phyloP scores from a whole-genome alignment of 2,113 vertebrate genomes.

The Rhizomys pruinosus region DNA sequence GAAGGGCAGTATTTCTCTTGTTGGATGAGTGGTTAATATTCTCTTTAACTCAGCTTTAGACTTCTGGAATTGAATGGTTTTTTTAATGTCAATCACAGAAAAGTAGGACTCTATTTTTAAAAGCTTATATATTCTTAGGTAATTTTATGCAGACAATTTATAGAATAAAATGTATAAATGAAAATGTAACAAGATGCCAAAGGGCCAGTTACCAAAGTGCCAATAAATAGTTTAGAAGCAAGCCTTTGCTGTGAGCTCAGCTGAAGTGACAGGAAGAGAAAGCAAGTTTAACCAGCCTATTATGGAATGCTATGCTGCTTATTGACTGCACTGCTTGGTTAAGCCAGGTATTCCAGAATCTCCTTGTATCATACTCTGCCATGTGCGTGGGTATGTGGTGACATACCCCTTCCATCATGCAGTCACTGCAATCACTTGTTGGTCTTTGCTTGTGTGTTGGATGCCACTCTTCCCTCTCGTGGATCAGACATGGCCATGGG shows the following conservation, averaged over 20 bases:
- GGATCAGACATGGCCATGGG: neutral
- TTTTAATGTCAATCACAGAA: neutral
- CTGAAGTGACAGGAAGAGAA: neutral
- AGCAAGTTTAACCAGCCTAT: neutral
- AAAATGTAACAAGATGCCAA: neutral
- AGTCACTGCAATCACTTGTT: neutral
- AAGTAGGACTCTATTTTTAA: neutral
- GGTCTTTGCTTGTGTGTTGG: neutral
- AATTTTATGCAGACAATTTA: too few relatives aligned
- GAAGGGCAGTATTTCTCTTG: neutral
- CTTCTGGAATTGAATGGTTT: neutral
- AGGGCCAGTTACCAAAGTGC: neutral
- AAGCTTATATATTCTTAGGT: neutral
- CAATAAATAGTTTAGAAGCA: neutral
- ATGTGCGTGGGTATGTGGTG: neutral
- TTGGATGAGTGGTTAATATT: neutral
- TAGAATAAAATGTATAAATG: neutral
- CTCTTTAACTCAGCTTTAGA: neutral
- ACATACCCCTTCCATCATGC: neutral
- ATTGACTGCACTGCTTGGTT: neutral
- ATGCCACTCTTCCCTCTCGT: neutral
- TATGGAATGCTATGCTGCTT: neutral
- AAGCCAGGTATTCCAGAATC: neutral
- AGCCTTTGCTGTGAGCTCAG: neutral
- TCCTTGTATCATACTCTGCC: neutral